Base-by-base conservation (phyloP, 1,140 invertebrate genomes). In the Drosophila subpulchrella region DNA sequence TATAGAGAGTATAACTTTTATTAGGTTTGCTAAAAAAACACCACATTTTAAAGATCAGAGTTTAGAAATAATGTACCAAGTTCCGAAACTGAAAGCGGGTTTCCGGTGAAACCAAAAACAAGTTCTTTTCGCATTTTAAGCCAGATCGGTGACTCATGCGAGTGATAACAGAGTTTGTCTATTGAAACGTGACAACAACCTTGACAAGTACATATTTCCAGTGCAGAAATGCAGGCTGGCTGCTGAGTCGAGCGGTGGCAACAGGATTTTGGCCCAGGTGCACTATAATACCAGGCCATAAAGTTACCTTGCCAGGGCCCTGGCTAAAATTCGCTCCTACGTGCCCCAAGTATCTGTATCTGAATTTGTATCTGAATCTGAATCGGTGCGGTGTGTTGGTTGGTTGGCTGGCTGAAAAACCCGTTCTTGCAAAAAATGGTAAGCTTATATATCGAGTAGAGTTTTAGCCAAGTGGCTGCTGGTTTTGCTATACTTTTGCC, bases 371-470 rank as follows among this genome's bases (percentile, higher is more conserved):
- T 2, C 44, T 46, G 20, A 13, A 46, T 1, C 24, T n/a, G 24
- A 48, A 27, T 27, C 24, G 46, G n/a, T 27, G n/a, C 24, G 30
- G 47, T 27, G 70, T 38, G 57, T 58, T 36, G 59, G 58, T 59
- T 34, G 59, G 41, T n/a, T 51, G 53, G 62, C 70, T 71, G 66
- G 57, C 70, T 71, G 30, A 39, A 73, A 84, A 84, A 84, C 81
- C 73, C 67, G 81, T 84, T 85, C 32, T 84, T 68, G 59, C 57
- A 32, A 83, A 78, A 80, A 83, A 73, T 83, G 72, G 61, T 66
- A 53, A 75, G 46, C 72, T 80, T 27, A 65, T 77, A 62, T 77
- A 62, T 73, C 81, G 54, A 68, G 77, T 84, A 85, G 78, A 79
- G 71, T 85, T 76, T 67, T 72, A 84, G 66, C 66, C 72, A 85